phyloP scores from a whole-genome alignment of 2,113 vertebrate species.

The Phalacrocorax brasilianus region DNA sequence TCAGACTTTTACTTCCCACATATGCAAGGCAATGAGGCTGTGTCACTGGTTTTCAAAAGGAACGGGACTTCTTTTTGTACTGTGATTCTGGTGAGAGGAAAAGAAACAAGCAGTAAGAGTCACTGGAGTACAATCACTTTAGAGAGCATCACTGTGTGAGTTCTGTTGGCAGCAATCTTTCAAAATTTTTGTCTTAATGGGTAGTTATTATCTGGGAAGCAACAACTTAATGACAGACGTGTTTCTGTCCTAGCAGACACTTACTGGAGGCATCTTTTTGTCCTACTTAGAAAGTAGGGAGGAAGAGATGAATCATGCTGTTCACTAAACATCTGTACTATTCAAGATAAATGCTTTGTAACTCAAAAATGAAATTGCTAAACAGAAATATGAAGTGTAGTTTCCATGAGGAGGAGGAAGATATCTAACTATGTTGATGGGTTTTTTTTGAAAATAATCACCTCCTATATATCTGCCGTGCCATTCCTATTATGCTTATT shows the following conservation, averaged over 20 bases:
- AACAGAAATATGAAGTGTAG: slow-evolving; percentile 14
- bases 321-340: slow-evolving; percentile 58
- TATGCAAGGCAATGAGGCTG: not conserved
- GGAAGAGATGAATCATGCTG: slow-evolving; percentile 57
- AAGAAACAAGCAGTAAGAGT: not conserved
- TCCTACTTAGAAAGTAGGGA: slow-evolving; percentile 8
- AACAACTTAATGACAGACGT: slow-evolving; percentile 40
- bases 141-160: not conserved
- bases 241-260: slow-evolving; percentile 8
- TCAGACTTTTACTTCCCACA: not conserved
- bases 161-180: slow-evolving; percentile 27
- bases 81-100: not conserved
- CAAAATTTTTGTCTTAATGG: slow-evolving; percentile 21
- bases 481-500: not conserved
- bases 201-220: slow-evolving; percentile 48
- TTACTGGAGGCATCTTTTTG: slow-evolving; percentile 39
- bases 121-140: not conserved
- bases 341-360: slow-evolving; percentile 62
- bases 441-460: not conserved
- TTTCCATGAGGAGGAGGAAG: not conserved
- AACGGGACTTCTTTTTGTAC: not conserved
- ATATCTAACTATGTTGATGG: not conserved
- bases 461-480: not conserved
- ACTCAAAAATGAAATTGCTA: slow-evolving; percentile 15
- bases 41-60: not conserved